Base-by-base conservation (phyloP, 2,113 vertebrate species). In the Oplegnathus fasciatus region DNA sequence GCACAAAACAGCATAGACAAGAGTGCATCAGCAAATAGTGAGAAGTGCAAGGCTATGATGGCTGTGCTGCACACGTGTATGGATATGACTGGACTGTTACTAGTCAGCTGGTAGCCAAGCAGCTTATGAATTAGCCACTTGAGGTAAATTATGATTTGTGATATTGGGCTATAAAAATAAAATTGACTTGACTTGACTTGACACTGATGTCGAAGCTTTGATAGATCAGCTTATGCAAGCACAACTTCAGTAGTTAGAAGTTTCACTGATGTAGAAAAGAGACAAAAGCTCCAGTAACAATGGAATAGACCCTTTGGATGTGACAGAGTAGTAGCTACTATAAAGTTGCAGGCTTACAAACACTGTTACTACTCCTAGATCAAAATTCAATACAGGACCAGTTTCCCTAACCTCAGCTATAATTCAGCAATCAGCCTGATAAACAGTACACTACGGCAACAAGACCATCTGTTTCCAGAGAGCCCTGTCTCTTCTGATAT, bases 391-490 rank as follows among this genome's bases (percentile, higher is more conserved):
- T 30, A 52, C 14, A 42, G 15, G 37, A 9, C 1, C 4, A 34
- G 7, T 46, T 46, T 73, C 30, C 6, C 22, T 30, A 14, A 62
- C 34, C 60, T 79, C 30, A 34, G 37, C 15, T 42, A 40, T 72
- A 58, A 77, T 69, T 62, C 34, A 82, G 42, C 70, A 80, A 81
- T 82, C 54, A 65, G 79, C 15, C 55, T 74, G 72, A 84, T 69
- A 70, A 79, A 44, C 40, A 30, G 40, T 14, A 54, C 37, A 24
- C 60, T 37, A 48, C 34, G 66, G 32, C 69, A 84, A 90, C 80
- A 60, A 81, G 61, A 76, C 71, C 84, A 80, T 79, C 78, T 88
- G 86, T 75, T 86, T 75, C 72, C 34, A 73, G 61, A 66, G 37
- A 71, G 44, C 32, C 14, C 68, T 67, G 73, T 81, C 66, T 82